These are phyloP conservation scores for Rhorus exstirpatorius DNA, from an alignment of 2,888 invertebrate species.

Conservation along the genomic window DNA sequence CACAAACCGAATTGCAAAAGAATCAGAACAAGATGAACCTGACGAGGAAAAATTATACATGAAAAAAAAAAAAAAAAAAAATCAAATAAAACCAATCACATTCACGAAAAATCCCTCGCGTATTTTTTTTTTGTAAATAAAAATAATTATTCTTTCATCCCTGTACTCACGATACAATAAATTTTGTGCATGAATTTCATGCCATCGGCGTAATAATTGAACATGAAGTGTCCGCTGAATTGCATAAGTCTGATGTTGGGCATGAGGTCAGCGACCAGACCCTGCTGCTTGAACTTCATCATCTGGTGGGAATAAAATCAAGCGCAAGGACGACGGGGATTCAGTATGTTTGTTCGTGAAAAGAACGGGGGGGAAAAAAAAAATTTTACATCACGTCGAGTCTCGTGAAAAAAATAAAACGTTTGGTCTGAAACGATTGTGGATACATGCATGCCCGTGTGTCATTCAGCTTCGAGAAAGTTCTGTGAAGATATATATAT, in stretches of 20 bases:
- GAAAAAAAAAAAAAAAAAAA: slow-evolving; percentile 21
- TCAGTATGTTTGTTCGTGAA: slow-evolving; percentile 6
- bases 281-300: slow-evolving; percentile 88
- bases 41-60: slow-evolving; percentile 14
- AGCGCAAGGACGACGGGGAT: slow-evolving; percentile 5
- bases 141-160: not conserved
- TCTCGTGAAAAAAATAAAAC: not conserved
- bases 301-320: slow-evolving; percentile 81
- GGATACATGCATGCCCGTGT: not conserved
- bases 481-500: not conserved
- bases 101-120: too few relatives aligned
- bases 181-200: slow-evolving; percentile 84
- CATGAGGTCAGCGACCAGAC: slow-evolving; percentile 94
- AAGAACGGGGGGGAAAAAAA: slow-evolving; percentile 39
- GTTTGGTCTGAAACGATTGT: not conserved
- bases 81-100: not conserved
- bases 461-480: slow-evolving; percentile 3
- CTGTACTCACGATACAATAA: slow-evolving; percentile 83
- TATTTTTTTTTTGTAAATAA: too few relatives aligned
- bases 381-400: not conserved
- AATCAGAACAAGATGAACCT: slow-evolving; percentile 88
- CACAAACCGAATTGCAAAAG: slow-evolving; percentile 89
- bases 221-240: slow-evolving; percentile 92
- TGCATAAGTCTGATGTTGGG: slow-evolving; percentile 94
- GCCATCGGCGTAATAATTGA: slow-evolving; percentile 89